Percentiles rank a stretch among this genome's conserved stretches.
phyloP scores from a whole-genome alignment of 2,113 vertebrate species.

The Ornithorhynchus anatinus region DNA sequence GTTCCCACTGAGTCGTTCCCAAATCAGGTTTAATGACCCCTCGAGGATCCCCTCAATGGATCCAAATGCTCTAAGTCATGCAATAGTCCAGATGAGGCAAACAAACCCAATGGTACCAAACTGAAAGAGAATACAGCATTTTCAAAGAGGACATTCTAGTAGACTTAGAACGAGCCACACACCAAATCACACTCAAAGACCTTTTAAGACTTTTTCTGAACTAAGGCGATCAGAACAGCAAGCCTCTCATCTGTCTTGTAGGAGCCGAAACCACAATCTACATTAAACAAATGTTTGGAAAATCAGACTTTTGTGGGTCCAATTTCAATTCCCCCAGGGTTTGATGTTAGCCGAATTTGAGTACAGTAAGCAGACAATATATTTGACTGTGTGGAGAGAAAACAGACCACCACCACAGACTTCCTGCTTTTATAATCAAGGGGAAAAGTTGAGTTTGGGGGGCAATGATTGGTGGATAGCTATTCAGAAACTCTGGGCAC shows the following conservation, averaged over 20 bases:
- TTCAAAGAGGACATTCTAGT: too few species aligned
- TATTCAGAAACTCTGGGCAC: conserved; percentile 55
- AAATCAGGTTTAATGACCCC: too few species aligned
- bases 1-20: too few species aligned
- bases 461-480: conserved; percentile 63
- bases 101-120: too few species aligned
- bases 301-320: conserved; percentile 69
- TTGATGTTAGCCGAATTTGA: conserved; percentile 70
- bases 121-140: too few species aligned
- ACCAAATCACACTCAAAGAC: too few species aligned
- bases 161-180: too few species aligned
- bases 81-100: too few species aligned
- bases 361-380: conserved; percentile 71
- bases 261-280: conserved; percentile 61
- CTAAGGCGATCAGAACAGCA: conserved; percentile 35
- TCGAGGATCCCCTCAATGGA: too few species aligned
- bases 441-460: conserved; percentile 32
- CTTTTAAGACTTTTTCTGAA: too few species aligned
- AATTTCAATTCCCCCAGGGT: conserved; percentile 70
- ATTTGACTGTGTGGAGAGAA: conserved; percentile 74
- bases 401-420: conserved; percentile 74
- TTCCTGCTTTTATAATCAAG: conserved; percentile 79
- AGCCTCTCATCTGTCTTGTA: conserved; percentile 41
- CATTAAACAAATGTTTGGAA: conserved; percentile 72
- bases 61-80: too few species aligned